Base-by-base conservation (phyloP, 1,140 invertebrate genomes). In the Paramacrobiotus metropolitanus region DNA sequence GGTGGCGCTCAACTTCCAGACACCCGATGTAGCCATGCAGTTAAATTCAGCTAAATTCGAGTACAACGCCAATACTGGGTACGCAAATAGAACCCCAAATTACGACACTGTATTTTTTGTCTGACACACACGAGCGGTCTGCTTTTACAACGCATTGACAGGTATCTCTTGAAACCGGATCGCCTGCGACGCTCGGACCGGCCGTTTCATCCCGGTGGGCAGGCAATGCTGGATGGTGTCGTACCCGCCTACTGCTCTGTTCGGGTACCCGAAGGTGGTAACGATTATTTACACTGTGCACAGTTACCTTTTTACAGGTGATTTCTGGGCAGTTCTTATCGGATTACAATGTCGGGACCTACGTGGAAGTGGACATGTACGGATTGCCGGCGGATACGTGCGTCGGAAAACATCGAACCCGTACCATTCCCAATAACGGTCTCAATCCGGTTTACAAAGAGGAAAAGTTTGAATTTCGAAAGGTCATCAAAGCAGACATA, bases 291-390 rank as follows among this genome's bases (percentile, higher is more conserved):
- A n/a, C n/a, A n/a, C n/a, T n/a, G n/a, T n/a, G n/a, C n/a, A n/a
- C n/a, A n/a, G n/a, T n/a, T 40, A 15, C 63, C 44, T 9, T n/a
- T 9, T 15, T 40, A n/a, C 34, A 89, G 86, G 88, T 95, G 2
- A 97, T 99, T 70, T 94, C 94, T 48, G 95, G 95, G 0, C 95
- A 99, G 77, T 99, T 99, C 76, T 82, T 99, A 67, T 97, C 92
- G 0, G 95, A 99, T 72, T 95, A 95, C 74, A 97, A 97, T 74
- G 87, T 83, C 44, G 92, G 93, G 4, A 98, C 95, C 1, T 99
- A 97, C 74, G 95, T 99, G 9, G 94, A 99, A 75, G 94, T 99
- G 29, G 94, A 99, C 74, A 98, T 98, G 95, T 98, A 97, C 75
- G 94, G 94, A 59, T 77, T 98, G 66, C 92, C 95, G 1, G 93